Base-by-base conservation (phyloP, 2,888 invertebrate genomes). In the Ophioninae sp. region DNA sequence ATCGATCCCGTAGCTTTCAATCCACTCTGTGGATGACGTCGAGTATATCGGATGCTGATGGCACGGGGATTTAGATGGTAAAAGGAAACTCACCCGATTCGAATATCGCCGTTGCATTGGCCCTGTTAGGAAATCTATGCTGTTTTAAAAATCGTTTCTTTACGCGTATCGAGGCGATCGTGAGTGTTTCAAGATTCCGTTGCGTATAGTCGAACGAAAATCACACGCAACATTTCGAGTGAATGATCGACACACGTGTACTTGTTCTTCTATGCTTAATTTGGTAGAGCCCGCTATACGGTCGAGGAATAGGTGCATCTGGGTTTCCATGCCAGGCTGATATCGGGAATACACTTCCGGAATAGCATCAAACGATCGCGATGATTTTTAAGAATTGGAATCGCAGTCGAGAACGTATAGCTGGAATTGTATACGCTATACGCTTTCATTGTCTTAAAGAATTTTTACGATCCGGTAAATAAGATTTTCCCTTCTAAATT, bases 1-100 rank as follows among this genome's bases (percentile, higher is more conserved):
- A 51, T 17, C 13, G 51, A 51, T 17, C 2, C 17, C 83, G 85
- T 82, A 85, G 83, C 84, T 85, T 86, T 86, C 69, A 61, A 69
- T 87, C 84, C 87, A 88, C 84, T 84, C 82, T 85, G 64, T 84
- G 77, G 51, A 64, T 30, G 63, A 74, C 59, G 22, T 56, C 64
- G 44, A 76, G 65, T 39, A 68, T 58, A 13, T 75, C 59, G 71
- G 51, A 44, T 56, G 75, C 75, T 69, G 65, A 77, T 82, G 58
- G 56, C 59, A 41, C 39, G 68, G 63, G 65, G 58, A 65, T 78
- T 23, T 13, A 41, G 44, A 30, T 13, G 51, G 10, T 59, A 23
- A 59, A 67, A 9, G 9, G 41, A 41, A 76, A 44, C 8, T 17
- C 44, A 22, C 8, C 73, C 37, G 30, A 17, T 30, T 13, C 9